Conservation (phyloP, 2,888 invertebrate genomes). For the Itoplectis maculator region DNA sequence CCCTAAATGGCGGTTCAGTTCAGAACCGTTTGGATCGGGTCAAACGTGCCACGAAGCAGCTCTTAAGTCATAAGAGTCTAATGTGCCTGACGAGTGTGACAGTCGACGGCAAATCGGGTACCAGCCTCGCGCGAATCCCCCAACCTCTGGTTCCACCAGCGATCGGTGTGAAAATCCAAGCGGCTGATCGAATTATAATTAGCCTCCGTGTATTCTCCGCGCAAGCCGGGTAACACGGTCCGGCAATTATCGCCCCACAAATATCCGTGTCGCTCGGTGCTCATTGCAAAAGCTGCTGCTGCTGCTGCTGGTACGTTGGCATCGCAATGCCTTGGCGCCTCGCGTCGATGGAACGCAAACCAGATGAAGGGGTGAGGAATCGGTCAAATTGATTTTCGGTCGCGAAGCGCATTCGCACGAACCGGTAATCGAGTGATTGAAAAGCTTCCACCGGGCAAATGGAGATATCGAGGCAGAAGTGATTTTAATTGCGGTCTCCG, state of each 20-base stretch:
- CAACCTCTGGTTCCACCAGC: background rate
- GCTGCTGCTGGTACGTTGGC: background rate
- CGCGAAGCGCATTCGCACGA: constrained; percentile 19
- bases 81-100: background rate
- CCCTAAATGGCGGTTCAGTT: too few species aligned
- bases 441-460: constrained; percentile 4
- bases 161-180: constrained; percentile 37
- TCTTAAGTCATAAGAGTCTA: too few species aligned
- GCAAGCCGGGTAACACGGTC: constrained; percentile 28
- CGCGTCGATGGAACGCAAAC: constrained; percentile 47
- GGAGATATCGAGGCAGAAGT: constrained; percentile 21
- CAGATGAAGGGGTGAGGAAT: too few species aligned
- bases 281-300: constrained; percentile 47
- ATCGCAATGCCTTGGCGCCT: constrained; percentile 20
- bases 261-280: constrained; percentile 12
- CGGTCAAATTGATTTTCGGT: constrained; percentile 61
- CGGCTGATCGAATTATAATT: constrained; percentile 59
- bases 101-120: background rate
- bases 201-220: constrained; percentile 55
- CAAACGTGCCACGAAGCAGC: too few species aligned
- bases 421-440: constrained; percentile 28
- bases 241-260: constrained; percentile 57
- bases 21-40: too few species aligned
- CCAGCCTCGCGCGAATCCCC: background rate
- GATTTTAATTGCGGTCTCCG: constrained; percentile 39